Base-by-base conservation (phyloP, 2,797 vertebrate species). In the Chloroceryle amazona region DNA sequence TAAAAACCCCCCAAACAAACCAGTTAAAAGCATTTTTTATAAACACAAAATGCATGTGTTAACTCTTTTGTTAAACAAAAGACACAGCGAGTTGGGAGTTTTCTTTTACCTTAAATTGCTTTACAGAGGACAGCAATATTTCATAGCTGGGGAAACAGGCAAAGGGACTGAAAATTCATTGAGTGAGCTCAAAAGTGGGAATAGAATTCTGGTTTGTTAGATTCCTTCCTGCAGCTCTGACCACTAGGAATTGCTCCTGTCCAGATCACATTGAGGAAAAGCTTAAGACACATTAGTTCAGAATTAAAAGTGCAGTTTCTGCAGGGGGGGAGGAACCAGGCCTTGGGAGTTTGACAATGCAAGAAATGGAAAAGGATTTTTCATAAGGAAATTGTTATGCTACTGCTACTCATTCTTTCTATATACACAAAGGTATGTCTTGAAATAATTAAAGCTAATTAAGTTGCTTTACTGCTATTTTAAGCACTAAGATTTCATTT, bases 401-500 rank as follows among this genome's bases (percentile, higher is more conserved):
- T 80, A 66, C 14, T 86, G 46, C 51, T 81, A 29, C 28, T 86
- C 37, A 33, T 70, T 60, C 33, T 81, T 46, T 81, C 37, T 60
- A 41, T 18, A 25, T 33, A 46, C 42, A 75, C 14, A 66, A 46
- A 83, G 5, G 28, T 52, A 76, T 66, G 6, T 62, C 52, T 84
- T 86, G 31, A 86, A 94, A 88, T 42, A 73, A 74, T 89, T 60
- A 63, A 79, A 93, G 51, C 57, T 41, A 93, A 90, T 91, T 71
- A 96, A 82, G 33, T 61, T 83, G 28, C 75, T 89, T 60, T 33
- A 55, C 18, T 79, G n/a, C 41, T 94, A 31, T 86, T 91, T 93
- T n/a, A 92, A 93, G 90, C 22, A 63, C 6, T 49, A 75, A 63
- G 31, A 84, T 73, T 96, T 93, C 14, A 86, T 94, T 93, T 93